Evolutionary conservation across 2,888 invertebrate genomes (phyloP).

Genomic region (Torymus aiolomorphi): DNA sequence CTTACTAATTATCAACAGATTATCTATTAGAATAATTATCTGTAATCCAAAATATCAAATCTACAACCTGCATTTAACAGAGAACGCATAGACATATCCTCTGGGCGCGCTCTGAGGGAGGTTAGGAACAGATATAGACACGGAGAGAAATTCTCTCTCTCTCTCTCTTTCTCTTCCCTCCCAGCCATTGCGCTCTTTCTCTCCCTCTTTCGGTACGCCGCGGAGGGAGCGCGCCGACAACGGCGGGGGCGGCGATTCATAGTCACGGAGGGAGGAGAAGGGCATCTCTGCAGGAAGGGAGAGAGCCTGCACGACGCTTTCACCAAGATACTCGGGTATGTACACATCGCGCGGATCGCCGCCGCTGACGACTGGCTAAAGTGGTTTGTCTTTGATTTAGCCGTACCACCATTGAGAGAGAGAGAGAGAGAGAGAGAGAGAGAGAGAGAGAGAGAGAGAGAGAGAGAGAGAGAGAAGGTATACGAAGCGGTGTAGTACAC

Average conservation of each 20-base stretch:
- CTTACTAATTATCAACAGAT: no score
- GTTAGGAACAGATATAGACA: no score
- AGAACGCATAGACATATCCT: no score
- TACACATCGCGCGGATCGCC: constrained; percentile 63
- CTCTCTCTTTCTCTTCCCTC: background rate
- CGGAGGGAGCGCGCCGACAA: background rate
- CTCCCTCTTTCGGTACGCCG: background rate
- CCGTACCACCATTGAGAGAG: constrained; percentile 63
- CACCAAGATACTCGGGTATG: constrained; percentile 64
- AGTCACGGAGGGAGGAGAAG: background rate
- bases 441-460: no score
- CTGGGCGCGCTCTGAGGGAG: no score
- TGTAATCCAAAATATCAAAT: no score
- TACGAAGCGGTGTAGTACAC: background rate
- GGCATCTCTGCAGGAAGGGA: no score
- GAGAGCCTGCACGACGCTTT: background rate
- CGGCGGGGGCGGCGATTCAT: constrained; percentile 19
- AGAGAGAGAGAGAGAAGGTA: no score
- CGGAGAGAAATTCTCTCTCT: background rate
- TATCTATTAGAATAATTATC: no score
- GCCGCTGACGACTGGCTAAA: constrained; percentile 65
- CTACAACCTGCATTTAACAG: no score
- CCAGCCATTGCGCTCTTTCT: background rate
- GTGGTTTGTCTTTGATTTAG: constrained; percentile 75
- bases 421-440: no score